Base-by-base conservation (phyloP, 1,140 invertebrate species). In the Drosophila lacertosa region DNA sequence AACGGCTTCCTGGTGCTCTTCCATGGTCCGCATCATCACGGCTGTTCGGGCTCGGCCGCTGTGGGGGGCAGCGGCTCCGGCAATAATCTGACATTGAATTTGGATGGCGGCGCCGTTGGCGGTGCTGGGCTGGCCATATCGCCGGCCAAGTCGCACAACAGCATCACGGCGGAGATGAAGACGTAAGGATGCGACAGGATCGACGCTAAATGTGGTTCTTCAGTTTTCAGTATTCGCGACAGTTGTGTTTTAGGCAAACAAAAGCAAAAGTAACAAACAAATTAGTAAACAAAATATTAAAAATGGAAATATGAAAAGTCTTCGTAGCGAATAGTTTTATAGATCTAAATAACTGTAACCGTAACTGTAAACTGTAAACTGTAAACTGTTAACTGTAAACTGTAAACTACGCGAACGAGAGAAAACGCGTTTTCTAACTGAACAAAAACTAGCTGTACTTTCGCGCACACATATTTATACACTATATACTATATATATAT, bases 1-100 rank as follows among this genome's bases (percentile, higher is more conserved):
- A 90, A 75, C 40, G 89, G 89, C 55, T 91, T 91, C 35, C 60
- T 91, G 62, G 75, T 83, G 50, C 88, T 91, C 40, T 91, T 91
- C 66, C 80, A 68, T 60, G 70, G 71, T 45, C 75, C 74, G 4
- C 78, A 81, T 32, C 83, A 86, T 54, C 72, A 81, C 5, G 73
- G 89, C 60, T 80, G 73, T 24, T 57, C 86, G 10, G 33, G 51
- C 4, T 54, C 11, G 32, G 15, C 67, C 11, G 16, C 16, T 10
- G 35, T 9, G 18, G 11, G 0, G 53, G 16, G 16, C 51, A 37
- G 47, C 68, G 18, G 16, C 40, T 18, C 51, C 42, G 3, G 77
- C 60, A 80, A 90, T 72, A 90, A 90, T 77, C 78, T 89, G 67
- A 84, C 76, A 44, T 59, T 90, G 20, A 83, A 70, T 51, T 42